phyloP scores from a whole-genome alignment of 2,797 vertebrate species.

The Gymnopithys bicolor region DNA sequence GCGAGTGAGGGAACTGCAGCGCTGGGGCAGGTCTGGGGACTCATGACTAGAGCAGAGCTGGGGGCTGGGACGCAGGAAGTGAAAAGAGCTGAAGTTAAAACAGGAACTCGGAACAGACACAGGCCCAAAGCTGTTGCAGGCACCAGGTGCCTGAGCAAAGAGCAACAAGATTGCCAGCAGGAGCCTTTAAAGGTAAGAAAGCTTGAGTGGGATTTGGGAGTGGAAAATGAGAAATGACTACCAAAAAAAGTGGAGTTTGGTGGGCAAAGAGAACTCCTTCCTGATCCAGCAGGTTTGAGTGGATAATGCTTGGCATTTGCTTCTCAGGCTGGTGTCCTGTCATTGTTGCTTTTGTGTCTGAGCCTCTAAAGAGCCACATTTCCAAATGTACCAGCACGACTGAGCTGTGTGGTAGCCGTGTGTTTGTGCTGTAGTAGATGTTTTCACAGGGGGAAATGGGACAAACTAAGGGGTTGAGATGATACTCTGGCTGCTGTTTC shows the following conservation, averaged over 20 bases:
- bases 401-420: not conserved
- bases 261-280: not conserved
- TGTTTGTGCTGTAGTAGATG: not conserved
- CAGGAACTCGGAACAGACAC: constrained; percentile 60
- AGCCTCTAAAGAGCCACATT: not conserved
- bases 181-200: constrained; percentile 36
- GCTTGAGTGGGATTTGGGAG: not conserved
- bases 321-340: not conserved
- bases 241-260: not conserved
- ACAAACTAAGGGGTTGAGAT: not conserved
- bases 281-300: not conserved
- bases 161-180: not conserved
- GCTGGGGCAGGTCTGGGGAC: not conserved
- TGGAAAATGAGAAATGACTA: not conserved
- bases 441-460: not conserved
- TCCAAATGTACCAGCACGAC: accelerated
- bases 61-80: constrained; percentile 71
- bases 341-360: not conserved
- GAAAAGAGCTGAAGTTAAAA: constrained; percentile 61
- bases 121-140: not conserved
- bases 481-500: not conserved
- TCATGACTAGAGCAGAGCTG: not conserved
- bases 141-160: not conserved
- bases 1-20: not conserved
- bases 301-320: not conserved